These are phyloP conservation scores for Oreochromis grahami DNA, from an alignment of 2,797 vertebrate species.

Conservation along the genomic window DNA sequence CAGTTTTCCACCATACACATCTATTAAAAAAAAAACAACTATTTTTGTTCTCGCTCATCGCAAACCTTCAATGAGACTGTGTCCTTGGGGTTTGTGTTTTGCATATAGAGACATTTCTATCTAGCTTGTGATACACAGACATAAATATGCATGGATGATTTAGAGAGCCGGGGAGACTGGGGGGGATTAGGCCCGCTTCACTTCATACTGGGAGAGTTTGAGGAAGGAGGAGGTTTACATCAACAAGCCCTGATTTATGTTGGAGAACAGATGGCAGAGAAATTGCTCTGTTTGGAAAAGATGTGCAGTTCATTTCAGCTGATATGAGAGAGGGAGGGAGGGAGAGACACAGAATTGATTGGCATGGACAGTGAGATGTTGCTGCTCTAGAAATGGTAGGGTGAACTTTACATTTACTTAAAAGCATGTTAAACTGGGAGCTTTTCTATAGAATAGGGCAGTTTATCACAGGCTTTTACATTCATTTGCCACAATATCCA, in stretches of 20 bases:
- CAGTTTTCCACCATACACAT: not conserved
- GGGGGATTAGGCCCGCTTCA: slow-evolving; percentile 49
- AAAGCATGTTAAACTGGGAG: not conserved
- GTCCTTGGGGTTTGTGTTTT: slow-evolving; percentile 5
- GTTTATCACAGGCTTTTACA: not conserved
- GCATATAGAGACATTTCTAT: slow-evolving; percentile 33
- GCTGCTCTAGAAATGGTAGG: not conserved
- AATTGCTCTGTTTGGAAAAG: slow-evolving; percentile 74
- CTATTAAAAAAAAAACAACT: not conserved
- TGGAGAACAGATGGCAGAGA: slow-evolving; percentile 71
- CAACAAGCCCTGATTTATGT: slow-evolving; percentile 67
- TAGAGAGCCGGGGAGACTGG: slow-evolving; percentile 51
- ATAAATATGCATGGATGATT: slow-evolving; percentile 67
- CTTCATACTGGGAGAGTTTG: slow-evolving; percentile 47
- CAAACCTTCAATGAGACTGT: not conserved
- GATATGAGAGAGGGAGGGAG: slow-evolving; percentile 19
- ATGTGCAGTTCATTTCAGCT: slow-evolving; percentile 67
- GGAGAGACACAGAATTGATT: not conserved
- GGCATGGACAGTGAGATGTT: not conserved
- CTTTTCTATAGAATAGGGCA: not conserved
- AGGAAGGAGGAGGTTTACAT: slow-evolving; percentile 66
- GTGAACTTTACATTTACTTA: not conserved
- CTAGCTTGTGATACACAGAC: slow-evolving; percentile 20
- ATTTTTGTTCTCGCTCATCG: not conserved
- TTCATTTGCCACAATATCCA: not conserved